Base-by-base conservation (phyloP, 2,888 invertebrate species). In the Papilio demoleus region DNA sequence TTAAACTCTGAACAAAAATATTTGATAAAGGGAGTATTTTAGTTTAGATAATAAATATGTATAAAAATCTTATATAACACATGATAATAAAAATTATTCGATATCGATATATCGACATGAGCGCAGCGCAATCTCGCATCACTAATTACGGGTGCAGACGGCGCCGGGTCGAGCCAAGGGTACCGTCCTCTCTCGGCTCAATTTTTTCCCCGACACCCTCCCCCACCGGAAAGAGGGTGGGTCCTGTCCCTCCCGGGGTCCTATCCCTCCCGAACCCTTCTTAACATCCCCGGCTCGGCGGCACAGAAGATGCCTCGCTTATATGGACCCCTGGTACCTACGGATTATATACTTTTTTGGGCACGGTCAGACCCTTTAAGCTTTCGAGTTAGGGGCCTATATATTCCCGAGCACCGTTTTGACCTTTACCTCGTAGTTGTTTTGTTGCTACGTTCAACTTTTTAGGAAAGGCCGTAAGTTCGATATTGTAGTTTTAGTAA, bases 291-390 rank as follows among this genome's bases (percentile, higher is more conserved):
- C 87, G 89, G 86, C 88, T 88, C 85, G 84, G 80, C 86, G 88
- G 89, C 88, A 88, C 88, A 85, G 87, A 87, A 91, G 90, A 90
- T 84, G 88, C 83, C 81, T 80, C 83, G 84, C 82, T 83, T 89
- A 89, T 88, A 88, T 89, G 90, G 82, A 80, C 81, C 86, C 85
- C 84, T 87, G 83, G 88, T 88, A 88, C 86, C 85, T 86, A 87
- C 79, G 85, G 85, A 86, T 86, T 92, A 90, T 91, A 89, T 91
- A 90, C 90, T 89, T 92, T 92, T 92, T 91, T 90, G 89, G 90
- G 89, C 84, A 88, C 87, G 88, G 82, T 79, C 84, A 85, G 90
- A 88, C 88, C 88, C 88, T 90, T 89, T 86, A 88, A 88, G 88
- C 84, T 81, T 65, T 85, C 79, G 83, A 86, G 88, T 86, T 86